phyloP scores from a whole-genome alignment of 2,797 vertebrate species.

The Galagoides demidoff region DNA sequence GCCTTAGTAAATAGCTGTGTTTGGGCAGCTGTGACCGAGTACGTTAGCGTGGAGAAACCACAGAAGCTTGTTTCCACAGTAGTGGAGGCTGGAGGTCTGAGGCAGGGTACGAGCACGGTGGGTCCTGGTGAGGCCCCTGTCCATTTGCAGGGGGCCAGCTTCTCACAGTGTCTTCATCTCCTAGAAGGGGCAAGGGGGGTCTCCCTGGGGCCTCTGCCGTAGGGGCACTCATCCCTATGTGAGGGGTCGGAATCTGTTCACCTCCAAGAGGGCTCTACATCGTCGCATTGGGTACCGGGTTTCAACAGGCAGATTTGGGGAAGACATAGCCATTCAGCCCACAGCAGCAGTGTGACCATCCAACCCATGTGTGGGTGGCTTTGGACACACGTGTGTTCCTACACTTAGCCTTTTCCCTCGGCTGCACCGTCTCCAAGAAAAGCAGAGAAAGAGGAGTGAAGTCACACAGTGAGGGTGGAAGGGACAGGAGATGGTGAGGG shows the following conservation, averaged over 20 bases:
- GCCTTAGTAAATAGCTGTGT: background rate
- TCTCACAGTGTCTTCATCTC: background rate
- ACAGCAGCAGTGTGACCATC: background rate
- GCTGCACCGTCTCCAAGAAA: background rate
- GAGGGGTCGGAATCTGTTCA: fast-evolving
- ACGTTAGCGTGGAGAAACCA: no score
- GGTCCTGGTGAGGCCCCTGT: fast-evolving
- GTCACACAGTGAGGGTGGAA: no score
- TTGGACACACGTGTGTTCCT: background rate
- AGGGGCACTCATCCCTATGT: no score
- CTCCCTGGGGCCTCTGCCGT: background rate
- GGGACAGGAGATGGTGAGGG: background rate
- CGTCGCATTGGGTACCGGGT: background rate
- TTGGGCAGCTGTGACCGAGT: background rate
- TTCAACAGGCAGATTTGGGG: background rate
- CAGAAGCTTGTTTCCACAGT: no score
- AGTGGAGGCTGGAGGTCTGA: background rate
- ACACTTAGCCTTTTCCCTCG: fast-evolving
- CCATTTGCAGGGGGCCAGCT: background rate
- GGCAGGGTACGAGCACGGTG: background rate
- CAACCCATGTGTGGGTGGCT: background rate
- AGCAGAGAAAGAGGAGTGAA: background rate
- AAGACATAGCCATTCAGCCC: background rate
- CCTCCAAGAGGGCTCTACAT: background rate
- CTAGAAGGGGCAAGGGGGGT: background rate